Evolutionary conservation across 2,113 vertebrate genomes (phyloP).

Genomic region (Elaphurus davidianus): DNA sequence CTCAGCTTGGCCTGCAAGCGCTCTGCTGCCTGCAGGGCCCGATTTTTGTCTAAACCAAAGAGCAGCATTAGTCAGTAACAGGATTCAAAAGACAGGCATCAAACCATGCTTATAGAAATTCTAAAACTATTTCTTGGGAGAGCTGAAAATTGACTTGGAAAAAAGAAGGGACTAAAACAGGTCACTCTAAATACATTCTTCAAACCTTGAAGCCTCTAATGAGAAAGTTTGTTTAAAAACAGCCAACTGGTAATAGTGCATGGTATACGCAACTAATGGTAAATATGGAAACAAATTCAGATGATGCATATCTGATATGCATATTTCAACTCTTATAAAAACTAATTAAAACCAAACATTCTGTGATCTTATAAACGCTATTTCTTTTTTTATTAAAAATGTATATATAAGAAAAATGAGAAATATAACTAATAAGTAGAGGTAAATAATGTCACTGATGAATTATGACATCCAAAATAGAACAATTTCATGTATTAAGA

Average conservation of each 20-base stretch:
- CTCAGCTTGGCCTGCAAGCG: constrained; percentile 93
- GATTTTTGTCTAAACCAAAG: constrained; percentile 88
- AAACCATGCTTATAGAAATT: neutral
- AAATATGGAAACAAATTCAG: neutral
- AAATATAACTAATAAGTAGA: neutral
- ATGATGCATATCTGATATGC: neutral
- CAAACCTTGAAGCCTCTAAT: neutral
- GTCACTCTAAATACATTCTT: neutral
- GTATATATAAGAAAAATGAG: neutral
- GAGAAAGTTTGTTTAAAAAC: neutral
- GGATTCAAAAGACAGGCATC: neutral
- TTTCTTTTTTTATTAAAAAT: neutral
- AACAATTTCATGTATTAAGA: neutral
- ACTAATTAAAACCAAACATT: neutral
- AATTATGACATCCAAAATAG: neutral
- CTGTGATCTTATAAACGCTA: neutral
- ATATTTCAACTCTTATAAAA: constrained; percentile 8
- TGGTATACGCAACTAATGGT: neutral
- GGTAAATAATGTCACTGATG: neutral
- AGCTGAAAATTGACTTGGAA: neutral
- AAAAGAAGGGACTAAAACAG: neutral
- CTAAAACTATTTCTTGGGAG: neutral
- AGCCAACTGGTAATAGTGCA: neutral
- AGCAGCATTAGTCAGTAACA: constrained; percentile 40
- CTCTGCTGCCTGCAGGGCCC: constrained; percentile 95